phyloP scores from a whole-genome alignment of 2,888 invertebrate species.

The Odontocerum albicorne region DNA sequence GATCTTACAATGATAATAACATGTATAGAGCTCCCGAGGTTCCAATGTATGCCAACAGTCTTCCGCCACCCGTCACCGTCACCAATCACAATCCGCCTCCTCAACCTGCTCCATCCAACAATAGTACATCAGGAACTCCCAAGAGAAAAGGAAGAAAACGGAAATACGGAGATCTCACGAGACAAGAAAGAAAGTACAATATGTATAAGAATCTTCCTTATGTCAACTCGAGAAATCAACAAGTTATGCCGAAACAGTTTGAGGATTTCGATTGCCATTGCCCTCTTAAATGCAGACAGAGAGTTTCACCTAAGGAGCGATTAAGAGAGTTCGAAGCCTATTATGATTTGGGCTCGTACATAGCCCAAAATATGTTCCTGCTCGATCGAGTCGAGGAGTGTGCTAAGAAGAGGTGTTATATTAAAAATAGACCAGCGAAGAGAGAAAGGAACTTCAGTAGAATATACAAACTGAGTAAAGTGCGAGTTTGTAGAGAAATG shows the following conservation, averaged over 20 bases:
- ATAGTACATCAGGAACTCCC: too few relatives aligned
- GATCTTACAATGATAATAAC: background rate
- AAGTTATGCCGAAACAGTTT: conserved; percentile 14
- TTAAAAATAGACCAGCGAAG: conserved; percentile 5
- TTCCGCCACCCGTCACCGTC: background rate
- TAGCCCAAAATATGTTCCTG: conserved; percentile 12
- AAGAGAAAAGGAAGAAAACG: conserved; percentile 14
- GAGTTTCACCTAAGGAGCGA: conserved; percentile 4
- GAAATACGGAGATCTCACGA: conserved; percentile 12
- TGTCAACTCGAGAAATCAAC: conserved; percentile 14
- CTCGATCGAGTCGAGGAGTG: conserved; percentile 14
- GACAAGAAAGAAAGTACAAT: conserved; percentile 13
- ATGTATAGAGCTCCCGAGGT: background rate
- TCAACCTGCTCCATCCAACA: background rate
- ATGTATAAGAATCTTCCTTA: conserved; percentile 14
- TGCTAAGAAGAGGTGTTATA: conserved; percentile 11
- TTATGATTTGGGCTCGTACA: conserved; percentile 11
- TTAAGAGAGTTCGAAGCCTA: conserved; percentile 14
- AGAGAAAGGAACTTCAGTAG: conserved; percentile 8
- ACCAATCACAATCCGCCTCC: background rate
- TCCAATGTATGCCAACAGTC: background rate
- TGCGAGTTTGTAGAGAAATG: conserved; percentile 18
- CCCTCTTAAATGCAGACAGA: conserved; percentile 14
- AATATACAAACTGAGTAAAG: conserved; percentile 13
- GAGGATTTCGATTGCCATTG: conserved; percentile 19